phyloP scores from a whole-genome alignment of 2,113 vertebrate species.

The Lampris megalopsis region DNA sequence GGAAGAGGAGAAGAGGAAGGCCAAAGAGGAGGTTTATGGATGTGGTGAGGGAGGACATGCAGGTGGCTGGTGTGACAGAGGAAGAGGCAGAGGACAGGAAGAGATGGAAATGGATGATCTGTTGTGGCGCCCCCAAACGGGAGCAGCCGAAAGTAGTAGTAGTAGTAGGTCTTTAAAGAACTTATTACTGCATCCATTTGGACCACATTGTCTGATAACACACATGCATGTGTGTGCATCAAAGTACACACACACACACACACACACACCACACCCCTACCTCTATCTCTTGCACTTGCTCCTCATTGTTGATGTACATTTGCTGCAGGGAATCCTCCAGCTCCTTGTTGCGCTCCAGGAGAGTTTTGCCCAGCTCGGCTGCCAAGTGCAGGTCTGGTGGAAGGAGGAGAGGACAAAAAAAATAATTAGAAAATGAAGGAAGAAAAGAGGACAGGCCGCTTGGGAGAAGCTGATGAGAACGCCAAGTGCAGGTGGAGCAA shows the following conservation, averaged over 20 bases:
- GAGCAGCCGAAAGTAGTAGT: too few species aligned
- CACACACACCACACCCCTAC: constrained; percentile 65
- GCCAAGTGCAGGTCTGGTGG: constrained; percentile 90
- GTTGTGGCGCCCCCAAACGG: too few species aligned
- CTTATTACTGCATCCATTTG: too few species aligned
- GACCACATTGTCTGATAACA: too few species aligned
- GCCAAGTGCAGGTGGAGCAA: neutral
- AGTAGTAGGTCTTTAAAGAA: too few species aligned
- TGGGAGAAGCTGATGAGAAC: neutral
- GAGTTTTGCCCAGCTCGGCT: constrained; percentile 95
- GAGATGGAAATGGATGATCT: too few species aligned
- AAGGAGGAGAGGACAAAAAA: too few species aligned
- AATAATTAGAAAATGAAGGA: neutral
- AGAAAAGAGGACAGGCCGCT: neutral
- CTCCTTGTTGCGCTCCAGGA: constrained; percentile 97
- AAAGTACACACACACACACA: neutral
- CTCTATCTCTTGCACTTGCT: constrained; percentile 98
- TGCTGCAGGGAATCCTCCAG: constrained; percentile 96
- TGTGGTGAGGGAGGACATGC: too few species aligned
- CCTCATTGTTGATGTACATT: constrained; percentile 96
- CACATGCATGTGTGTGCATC: neutral
- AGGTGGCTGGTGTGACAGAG: too few species aligned
- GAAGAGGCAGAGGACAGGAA: too few species aligned
- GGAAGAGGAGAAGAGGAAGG: too few species aligned
- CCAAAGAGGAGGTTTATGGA: too few species aligned